Conservation (phyloP, 2,113 vertebrate genomes). For the Dendrocopos noguchii region DNA sequence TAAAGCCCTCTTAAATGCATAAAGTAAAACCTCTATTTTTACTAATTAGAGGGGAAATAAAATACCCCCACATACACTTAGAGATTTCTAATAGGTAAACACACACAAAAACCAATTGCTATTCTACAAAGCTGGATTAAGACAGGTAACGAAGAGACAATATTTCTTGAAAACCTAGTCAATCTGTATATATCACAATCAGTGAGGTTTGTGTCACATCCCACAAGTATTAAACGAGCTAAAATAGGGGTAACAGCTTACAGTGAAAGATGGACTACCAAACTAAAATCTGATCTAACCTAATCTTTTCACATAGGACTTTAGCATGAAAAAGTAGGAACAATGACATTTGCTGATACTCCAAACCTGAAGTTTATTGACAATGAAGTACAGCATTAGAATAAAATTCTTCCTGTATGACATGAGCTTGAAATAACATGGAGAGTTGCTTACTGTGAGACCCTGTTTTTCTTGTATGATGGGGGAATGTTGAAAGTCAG, state of each 20-base stretch:
- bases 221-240: not conserved
- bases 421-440: not conserved
- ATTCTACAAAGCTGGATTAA: not conserved
- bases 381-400: not conserved
- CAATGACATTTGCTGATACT: not conserved
- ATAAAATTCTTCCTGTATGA: not conserved
- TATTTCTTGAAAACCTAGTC: not conserved
- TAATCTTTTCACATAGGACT: not conserved
- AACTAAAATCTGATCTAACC: not conserved
- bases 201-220: not conserved
- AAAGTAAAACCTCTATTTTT: not conserved
- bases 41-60: not conserved
- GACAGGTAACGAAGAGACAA: not conserved
- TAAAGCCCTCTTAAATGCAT: not conserved
- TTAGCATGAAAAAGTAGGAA: not conserved
- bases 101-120: not conserved
- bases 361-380: not conserved
- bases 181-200: not conserved
- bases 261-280: not conserved
- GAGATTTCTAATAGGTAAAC: not conserved
- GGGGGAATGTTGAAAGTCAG: not conserved
- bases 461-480: not conserved
- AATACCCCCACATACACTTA: accelerated
- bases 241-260: not conserved
- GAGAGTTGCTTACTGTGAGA: not conserved